Percentiles rank a stretch among this genome's conserved stretches.
phyloP scores from a whole-genome alignment of 2,888 invertebrate species.

The Onthophagus sagittarius region DNA sequence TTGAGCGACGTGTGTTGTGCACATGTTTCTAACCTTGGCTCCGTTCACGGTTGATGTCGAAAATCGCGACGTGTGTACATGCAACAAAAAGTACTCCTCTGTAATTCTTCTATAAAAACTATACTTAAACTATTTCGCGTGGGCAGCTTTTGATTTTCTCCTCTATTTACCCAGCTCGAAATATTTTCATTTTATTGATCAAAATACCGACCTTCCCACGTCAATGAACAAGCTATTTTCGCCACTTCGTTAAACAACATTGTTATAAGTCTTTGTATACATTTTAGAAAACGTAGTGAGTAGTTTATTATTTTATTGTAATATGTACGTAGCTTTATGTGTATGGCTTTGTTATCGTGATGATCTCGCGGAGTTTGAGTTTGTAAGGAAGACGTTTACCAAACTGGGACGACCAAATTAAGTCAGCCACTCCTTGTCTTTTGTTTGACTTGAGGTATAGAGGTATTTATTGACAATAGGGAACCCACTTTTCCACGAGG shows the following conservation, averaged over 20 bases:
- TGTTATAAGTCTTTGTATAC: background rate
- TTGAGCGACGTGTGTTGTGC: conserved; percentile 21
- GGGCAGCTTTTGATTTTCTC: background rate
- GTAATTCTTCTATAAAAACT: background rate
- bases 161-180: background rate
- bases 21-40: conserved; percentile 25
- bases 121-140: background rate
- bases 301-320: too few species aligned
- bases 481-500: too few species aligned
- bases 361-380: too few species aligned
- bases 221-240: background rate
- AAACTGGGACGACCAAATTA: too few species aligned
- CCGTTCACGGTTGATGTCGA: conserved; percentile 20
- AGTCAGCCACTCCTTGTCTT: too few species aligned
- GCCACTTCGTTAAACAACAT: background rate
- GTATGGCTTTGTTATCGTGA: too few species aligned
- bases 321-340: too few species aligned
- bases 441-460: too few species aligned
- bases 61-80: background rate
- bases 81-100: background rate
- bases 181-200: background rate
- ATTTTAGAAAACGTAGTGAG: too few species aligned
- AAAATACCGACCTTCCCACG: background rate
- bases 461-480: too few species aligned
- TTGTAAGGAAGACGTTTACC: too few species aligned